Conservation (phyloP, 1,140 invertebrate genomes). For the Euwallacea fornicatus region DNA sequence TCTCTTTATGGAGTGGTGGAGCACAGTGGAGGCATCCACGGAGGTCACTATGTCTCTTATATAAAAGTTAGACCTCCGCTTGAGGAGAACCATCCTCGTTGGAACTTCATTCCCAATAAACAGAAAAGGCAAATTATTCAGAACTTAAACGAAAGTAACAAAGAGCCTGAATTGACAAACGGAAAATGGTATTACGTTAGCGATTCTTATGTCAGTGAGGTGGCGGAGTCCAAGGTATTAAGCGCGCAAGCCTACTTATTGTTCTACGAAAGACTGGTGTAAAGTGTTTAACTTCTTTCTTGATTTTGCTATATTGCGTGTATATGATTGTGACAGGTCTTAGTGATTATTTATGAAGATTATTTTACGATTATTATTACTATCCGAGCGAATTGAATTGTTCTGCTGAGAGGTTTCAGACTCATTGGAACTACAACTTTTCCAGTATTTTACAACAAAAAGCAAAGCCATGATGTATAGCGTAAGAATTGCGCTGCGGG, state of each 20-base stretch:
- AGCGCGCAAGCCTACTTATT: conserved; percentile 92
- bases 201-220: conserved; percentile 81
- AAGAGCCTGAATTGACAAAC: conserved; percentile 59
- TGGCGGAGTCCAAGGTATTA: conserved; percentile 79
- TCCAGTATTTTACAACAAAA: too few species aligned
- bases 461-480: too few species aligned
- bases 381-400: too few species aligned
- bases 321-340: too few species aligned
- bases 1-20: conserved; percentile 93
- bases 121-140: conserved; percentile 54
- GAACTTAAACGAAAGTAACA: conserved; percentile 43
- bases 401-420: too few species aligned
- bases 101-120: conserved; percentile 68
- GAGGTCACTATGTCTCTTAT: conserved; percentile 97
- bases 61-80: conserved; percentile 73
- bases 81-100: conserved; percentile 62
- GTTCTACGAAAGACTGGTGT: conserved; percentile 91
- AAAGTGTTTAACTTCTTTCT: conserved; percentile 39
- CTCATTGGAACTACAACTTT: too few species aligned
- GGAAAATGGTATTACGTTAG: conserved; percentile 93
- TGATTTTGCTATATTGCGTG: too few species aligned
- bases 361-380: too few species aligned
- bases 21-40: conserved; percentile 85
- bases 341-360: too few species aligned
- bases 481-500: too few species aligned